Base-by-base conservation (phyloP, 2,113 vertebrate genomes). In the Polyodon spathula region DNA sequence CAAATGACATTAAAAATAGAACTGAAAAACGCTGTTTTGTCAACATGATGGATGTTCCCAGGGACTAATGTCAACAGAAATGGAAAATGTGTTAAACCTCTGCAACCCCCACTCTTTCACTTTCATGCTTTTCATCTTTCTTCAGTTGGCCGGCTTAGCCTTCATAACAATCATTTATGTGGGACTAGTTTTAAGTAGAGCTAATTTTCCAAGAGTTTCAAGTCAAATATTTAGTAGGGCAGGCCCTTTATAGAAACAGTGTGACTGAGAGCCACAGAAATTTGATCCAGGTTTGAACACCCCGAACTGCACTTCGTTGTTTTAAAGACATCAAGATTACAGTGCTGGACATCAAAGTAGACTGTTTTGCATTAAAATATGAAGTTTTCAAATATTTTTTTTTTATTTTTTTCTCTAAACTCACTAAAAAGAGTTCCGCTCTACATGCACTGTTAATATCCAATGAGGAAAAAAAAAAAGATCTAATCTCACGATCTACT, bases 201-300 rank as follows among this genome's bases (percentile, higher is more conserved):
- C 66, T 74, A 75, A 76, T 80, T 84, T 82, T 78, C 75, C 72
- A 78, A 68, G 75, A 27, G 51, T 71, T 72, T 74, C 59, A 68
- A 76, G 71, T 64, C 67, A 78, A 76, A 72, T 61, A 39, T 71
- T 76, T 73, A 74, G 73, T 76, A 61, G 48, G 65, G 76, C 76
- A 70, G 80, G 73, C 77, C 75, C 71, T 82, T 84, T 85, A 73
- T 73, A 78, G 80, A 74, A 74, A 71, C 66, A 62, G 74, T 69
- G 76, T 83, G 80, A 82, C 82, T 65, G 68, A 54, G 43, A 61
- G 80, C 83, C 81, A 81, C 72, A 67, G 61, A 76, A 83, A 82
- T 75, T 66, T 81, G 79, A 76, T 76, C 75, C 82, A 80, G 63
- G 77, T 83, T 80, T 79, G 72, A 76, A 72, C 63, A 75, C 74